Conservation (phyloP, 2,797 vertebrate species). For the Galago senegalensis region DNA sequence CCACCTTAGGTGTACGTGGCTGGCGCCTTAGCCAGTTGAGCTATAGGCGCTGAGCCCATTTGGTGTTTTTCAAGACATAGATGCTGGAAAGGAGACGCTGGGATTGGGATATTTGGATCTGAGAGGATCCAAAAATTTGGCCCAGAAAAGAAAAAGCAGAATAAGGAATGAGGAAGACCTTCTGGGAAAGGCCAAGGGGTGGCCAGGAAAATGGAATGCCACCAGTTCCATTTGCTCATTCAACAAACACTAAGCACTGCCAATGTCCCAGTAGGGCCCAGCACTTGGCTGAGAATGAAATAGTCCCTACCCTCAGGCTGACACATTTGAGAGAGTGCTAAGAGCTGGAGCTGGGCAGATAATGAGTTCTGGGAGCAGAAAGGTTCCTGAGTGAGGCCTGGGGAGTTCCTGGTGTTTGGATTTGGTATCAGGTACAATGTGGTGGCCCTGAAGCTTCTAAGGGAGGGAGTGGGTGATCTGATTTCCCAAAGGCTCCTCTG, state of each 20-base stretch:
- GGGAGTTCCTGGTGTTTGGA: background rate
- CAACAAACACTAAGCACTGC: too few relatives aligned
- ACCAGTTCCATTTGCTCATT: background rate
- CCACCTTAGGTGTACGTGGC: too few relatives aligned
- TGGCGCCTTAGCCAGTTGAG: too few relatives aligned
- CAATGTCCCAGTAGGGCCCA: background rate
- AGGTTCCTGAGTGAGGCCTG: too few relatives aligned
- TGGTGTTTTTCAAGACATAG: background rate
- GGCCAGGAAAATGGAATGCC: fast-evolving
- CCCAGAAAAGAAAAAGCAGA: background rate
- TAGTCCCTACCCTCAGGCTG: background rate
- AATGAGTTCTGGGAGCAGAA: background rate
- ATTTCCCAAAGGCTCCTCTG: background rate
- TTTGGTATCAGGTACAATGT: background rate
- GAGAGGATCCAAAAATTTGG: background rate
- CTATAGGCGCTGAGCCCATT: too few relatives aligned
- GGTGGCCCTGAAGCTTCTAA: background rate
- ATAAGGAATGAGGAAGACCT: background rate
- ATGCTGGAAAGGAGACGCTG: background rate
- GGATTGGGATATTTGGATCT: background rate
- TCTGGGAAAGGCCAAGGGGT: background rate
- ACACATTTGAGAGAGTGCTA: background rate
- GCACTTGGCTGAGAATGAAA: background rate
- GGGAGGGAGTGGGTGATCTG: background rate
- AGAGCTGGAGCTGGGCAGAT: background rate